Evolutionary conservation across 2,113 vertebrate species (phyloP), one percentile per base, ranked within the genome.

Genomic region (Anarrhichthys ocellatus): DNA sequence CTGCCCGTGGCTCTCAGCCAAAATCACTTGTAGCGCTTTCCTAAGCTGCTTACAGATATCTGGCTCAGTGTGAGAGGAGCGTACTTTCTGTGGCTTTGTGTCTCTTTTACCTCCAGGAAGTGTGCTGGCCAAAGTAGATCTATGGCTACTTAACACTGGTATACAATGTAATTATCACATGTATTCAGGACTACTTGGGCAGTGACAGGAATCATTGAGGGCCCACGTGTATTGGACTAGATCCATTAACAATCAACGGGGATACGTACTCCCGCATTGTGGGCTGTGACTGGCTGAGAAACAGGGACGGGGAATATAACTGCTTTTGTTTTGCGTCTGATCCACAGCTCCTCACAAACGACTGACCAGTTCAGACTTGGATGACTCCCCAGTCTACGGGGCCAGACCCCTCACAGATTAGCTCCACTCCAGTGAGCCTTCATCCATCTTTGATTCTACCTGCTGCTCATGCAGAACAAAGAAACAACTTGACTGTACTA

Each of bases 271-370:
- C 6, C 6, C 10, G 5, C 38, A 22, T 36, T 58, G 36, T 40
- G 17, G 46, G 5, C 4, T 64, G 27, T 20, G 29, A 34, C 32
- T 34, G 32, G 32, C 4, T 34, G 32, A 66, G 13, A 8, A 4
- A 76, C 42, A 14, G 3, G 42, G 24, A 32, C 40, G 18, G 58
- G 6, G 58, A 59, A 59, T 58, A 29, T 50, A 40, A 80, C 3
- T 4, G 2, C 46, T 46, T 34, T 10, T 75, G 2, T 59, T 27
- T 66, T 18, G 0, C 9, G 20, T 22, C 20, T 72, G 38, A 27
- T 27, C 9, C 10, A 2, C 90, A 94, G 94, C 90, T 1, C 84
- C 91, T 65, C 77, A 42, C 63, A 92, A 87, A 73, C 76, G 27
- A 29, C 72, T 89, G 46, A 82, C 75, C 84, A 86, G 27, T 36